Percentiles rank a stretch among this genome's conserved stretches.
Evolutionary conservation across 2,888 invertebrate genomes (phyloP).

Genomic region (Pseudoips prasinana): DNA sequence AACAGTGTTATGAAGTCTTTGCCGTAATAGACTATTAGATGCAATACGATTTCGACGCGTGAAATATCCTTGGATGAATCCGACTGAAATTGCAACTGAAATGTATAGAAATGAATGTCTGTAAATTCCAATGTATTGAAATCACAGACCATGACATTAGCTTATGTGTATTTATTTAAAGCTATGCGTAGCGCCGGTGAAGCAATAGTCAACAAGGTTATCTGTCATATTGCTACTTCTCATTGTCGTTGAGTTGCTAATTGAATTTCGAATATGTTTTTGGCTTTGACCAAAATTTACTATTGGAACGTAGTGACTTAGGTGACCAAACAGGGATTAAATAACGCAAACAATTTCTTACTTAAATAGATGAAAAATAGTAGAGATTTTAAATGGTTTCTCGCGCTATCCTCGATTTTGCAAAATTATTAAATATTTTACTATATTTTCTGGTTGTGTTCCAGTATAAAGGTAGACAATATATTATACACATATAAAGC

Average conservation of each 20-base stretch:
- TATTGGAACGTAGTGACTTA: no score
- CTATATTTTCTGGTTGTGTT: no score
- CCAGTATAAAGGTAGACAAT: no score
- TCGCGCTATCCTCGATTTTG: no score
- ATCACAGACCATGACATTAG: slow-evolving; percentile 16
- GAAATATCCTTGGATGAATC: slow-evolving; percentile 28
- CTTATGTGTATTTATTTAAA: slow-evolving; percentile 10
- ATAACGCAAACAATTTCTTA: no score
- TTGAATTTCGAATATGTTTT: slow-evolving; percentile 46
- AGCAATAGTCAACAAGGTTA: slow-evolving; percentile 29
- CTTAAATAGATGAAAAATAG: no score
- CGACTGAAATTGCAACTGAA: slow-evolving; percentile 10
- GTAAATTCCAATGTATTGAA: slow-evolving; percentile 11
- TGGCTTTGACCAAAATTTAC: slow-evolving; percentile 7
- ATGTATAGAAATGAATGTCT: neutral
- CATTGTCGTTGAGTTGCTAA: slow-evolving; percentile 30
- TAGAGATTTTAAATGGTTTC: no score
- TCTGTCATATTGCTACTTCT: slow-evolving; percentile 16
- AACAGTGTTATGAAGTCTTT: no score
- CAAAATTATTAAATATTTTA: no score
- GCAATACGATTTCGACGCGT: slow-evolving; percentile 21
- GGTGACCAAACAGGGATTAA: no score
- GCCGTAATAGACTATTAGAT: no score
- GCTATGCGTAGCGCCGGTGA: slow-evolving; percentile 15
- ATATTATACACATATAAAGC: no score